phyloP scores from a whole-genome alignment of 2,797 vertebrate species.

The Serranus cabrilla region DNA sequence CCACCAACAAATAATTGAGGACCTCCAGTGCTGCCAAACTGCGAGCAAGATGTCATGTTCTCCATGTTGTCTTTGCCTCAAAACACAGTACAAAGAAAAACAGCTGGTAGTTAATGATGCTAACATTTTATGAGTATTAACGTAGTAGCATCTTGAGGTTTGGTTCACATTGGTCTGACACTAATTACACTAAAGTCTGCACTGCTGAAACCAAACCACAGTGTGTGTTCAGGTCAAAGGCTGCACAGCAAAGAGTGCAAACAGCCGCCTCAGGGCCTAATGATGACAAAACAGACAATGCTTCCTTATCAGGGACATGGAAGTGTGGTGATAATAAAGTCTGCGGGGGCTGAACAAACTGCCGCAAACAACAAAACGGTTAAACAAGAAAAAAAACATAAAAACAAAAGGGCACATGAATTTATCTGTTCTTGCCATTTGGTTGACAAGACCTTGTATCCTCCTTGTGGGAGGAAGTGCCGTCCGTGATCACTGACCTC shows the following conservation, averaged over 20 bases:
- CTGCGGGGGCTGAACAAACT: neutral
- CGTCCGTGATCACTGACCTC: neutral
- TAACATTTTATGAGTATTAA: neutral
- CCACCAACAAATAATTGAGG: neutral
- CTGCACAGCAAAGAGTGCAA: neutral
- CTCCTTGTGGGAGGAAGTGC: neutral
- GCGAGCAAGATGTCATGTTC: neutral
- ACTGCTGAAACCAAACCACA: neutral
- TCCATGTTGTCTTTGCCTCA: neutral
- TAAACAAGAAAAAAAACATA: slow-evolving; percentile 30
- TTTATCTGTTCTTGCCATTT: neutral
- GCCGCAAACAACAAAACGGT: slow-evolving; percentile 17
- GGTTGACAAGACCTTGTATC: slow-evolving; percentile 2
- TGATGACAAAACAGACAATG: slow-evolving; percentile 13
- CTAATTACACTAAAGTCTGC: neutral
- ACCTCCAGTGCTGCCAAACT: neutral
- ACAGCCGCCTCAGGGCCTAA: slow-evolving; percentile 2
- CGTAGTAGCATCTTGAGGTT: neutral
- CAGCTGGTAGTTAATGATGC: neutral
- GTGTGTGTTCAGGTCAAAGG: slow-evolving; percentile 3
- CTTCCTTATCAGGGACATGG: slow-evolving; percentile 13
- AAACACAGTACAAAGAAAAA: neutral
- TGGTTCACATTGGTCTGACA: neutral
- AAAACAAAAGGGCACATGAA: neutral
- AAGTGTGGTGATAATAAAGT: neutral